A percentile compares a stretch with the other conserved stretches of the same genome.
These are phyloP conservation scores for Corythornis cristatus DNA, from an alignment of 2,113 vertebrate species.

Conservation along the genomic window DNA sequence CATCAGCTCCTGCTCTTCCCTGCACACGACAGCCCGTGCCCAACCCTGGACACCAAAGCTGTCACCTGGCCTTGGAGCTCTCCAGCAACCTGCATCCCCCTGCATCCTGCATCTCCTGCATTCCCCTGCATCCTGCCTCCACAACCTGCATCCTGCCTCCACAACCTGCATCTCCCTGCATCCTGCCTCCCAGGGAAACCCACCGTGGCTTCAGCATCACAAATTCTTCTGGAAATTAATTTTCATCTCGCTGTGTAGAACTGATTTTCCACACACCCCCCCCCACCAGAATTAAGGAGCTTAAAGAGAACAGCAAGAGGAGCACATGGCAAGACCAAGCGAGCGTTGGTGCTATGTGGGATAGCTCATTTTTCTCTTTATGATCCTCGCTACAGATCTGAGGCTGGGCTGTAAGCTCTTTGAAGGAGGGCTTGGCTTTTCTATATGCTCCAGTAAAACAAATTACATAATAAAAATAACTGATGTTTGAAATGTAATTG, in stretches of 20 bases:
- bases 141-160: not conserved
- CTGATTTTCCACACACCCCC: not conserved
- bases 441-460: slow-evolving; percentile 13
- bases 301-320: not conserved
- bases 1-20: not conserved
- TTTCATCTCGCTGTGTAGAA: not conserved
- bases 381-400: not conserved
- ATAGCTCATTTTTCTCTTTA: not conserved
- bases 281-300: not conserved
- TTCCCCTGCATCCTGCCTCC: not conserved
- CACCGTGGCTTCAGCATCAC: not conserved
- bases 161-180: not conserved
- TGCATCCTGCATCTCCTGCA: not conserved
- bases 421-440: not conserved
- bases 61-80: not conserved
- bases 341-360: not conserved
- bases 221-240: slow-evolving; percentile 3
- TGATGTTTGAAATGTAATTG: slow-evolving; percentile 58
- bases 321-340: not conserved
- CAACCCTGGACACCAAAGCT: not conserved
- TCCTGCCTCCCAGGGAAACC: not conserved
- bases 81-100: not conserved
- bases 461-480: slow-evolving; percentile 62
- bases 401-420: not conserved
- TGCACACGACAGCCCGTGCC: not conserved